Percentiles rank a stretch among this genome's conserved stretches.
phyloP scores from a whole-genome alignment of 2,888 invertebrate genomes.

The Ryuthela nishihirai region DNA sequence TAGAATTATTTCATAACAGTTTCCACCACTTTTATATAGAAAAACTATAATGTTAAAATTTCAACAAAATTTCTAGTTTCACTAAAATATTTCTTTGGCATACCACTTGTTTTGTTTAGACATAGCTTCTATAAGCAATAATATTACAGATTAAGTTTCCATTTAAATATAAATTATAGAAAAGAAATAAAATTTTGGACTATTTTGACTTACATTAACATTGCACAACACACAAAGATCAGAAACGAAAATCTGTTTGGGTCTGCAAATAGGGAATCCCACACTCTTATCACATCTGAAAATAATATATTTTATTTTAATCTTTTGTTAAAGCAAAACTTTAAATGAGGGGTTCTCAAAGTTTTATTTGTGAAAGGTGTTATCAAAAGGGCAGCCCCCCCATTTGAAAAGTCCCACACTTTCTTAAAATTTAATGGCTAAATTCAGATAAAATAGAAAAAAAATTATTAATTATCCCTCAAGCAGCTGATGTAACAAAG shows the following conservation, averaged over 20 bases:
- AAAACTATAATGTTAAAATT: too few species aligned
- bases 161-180: background rate
- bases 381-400: background rate
- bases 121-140: too few species aligned
- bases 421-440: background rate
- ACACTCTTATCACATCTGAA: constrained; percentile 85
- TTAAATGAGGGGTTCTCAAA: background rate
- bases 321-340: background rate
- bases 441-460: too few species aligned
- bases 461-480: too few species aligned
- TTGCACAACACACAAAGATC: constrained; percentile 89
- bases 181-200: constrained; percentile 1
- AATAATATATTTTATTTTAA: constrained; percentile 10
- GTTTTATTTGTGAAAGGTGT: background rate
- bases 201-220: constrained; percentile 92
- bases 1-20: too few species aligned
- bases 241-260: constrained; percentile 83
- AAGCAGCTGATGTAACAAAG: too few species aligned
- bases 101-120: too few species aligned
- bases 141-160: too few species aligned
- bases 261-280: constrained; percentile 96
- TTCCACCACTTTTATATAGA: too few species aligned
- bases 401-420: background rate
- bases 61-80: too few species aligned
- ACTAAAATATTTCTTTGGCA: too few species aligned